Conservation (phyloP, 2,888 invertebrate species). For the Bombylius discolor region DNA sequence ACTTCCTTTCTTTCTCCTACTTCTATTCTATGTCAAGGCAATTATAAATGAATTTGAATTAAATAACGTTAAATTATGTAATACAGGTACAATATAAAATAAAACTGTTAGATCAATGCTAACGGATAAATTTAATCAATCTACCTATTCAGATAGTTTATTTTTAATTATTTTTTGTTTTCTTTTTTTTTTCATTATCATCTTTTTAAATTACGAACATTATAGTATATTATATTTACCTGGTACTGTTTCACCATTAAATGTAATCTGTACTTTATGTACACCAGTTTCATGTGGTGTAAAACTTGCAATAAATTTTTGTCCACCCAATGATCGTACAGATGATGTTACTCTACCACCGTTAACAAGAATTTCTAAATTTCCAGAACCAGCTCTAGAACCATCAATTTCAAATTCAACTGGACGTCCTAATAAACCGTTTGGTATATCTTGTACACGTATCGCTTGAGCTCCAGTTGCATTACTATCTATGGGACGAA, state of each 20-base stretch:
- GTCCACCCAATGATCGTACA: constrained; percentile 78
- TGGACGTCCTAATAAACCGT: constrained; percentile 78
- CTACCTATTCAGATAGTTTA: too few species aligned
- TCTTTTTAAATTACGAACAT: too few species aligned
- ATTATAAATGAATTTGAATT: too few species aligned
- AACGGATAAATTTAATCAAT: too few species aligned
- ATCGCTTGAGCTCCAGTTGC: constrained; percentile 70
- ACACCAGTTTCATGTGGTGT: constrained; percentile 75
- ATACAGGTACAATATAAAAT: too few species aligned
- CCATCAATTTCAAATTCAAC: constrained; percentile 97
- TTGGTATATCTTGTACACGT: constrained; percentile 71
- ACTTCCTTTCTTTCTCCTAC: too few species aligned
- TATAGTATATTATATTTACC: constrained; percentile 53
- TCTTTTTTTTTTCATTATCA: too few species aligned
- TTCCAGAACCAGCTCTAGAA: constrained; percentile 89
- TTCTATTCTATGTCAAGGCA: too few species aligned
- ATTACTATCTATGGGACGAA: constrained; percentile 42
- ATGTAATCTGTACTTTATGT: constrained; percentile 85
- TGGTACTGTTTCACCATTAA: constrained; percentile 82
- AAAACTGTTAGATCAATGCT: too few species aligned
- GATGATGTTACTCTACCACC: constrained; percentile 91
- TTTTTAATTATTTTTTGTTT: too few species aligned
- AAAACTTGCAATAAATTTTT: constrained; percentile 83
- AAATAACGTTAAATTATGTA: too few species aligned
- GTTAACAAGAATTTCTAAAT: constrained; percentile 88